phyloP scores from a whole-genome alignment of 2,888 invertebrate species.

The Labia minor region DNA sequence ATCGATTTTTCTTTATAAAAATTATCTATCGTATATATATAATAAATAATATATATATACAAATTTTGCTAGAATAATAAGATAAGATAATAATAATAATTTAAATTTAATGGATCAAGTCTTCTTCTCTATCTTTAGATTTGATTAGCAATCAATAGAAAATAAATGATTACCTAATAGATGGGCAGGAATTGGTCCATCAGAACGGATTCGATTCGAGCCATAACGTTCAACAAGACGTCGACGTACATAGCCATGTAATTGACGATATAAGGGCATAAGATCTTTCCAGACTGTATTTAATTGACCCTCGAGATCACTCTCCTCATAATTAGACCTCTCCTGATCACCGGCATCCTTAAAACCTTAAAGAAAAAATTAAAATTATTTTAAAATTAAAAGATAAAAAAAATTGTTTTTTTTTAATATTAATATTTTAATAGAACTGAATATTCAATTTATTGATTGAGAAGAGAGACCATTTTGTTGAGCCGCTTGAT shows the following conservation, averaged over 20 bases:
- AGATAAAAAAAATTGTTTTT: constrained; percentile 13
- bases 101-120: too few species aligned
- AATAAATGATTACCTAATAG: constrained; percentile 46
- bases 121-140: too few species aligned
- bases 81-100: too few species aligned
- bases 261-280: constrained; percentile 65
- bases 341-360: constrained; percentile 71
- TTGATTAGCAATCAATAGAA: too few species aligned
- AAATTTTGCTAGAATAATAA: too few species aligned
- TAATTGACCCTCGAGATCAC: constrained; percentile 48
- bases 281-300: constrained; percentile 51
- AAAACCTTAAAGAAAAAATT: constrained; percentile 48
- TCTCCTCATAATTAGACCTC: constrained; percentile 61
- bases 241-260: constrained; percentile 70
- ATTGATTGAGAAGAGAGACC: too few species aligned
- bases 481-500: constrained; percentile 62
- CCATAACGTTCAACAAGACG: constrained; percentile 55
- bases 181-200: constrained; percentile 77
- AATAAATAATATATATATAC: too few species aligned
- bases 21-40: too few species aligned
- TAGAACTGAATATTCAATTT: too few species aligned
- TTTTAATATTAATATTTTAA: too few species aligned
- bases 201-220: constrained; percentile 43
- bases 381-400: too few species aligned
- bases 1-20: too few species aligned